A percentile compares a stretch with the other conserved stretches of the same genome.
These are phyloP conservation scores for Mesitornis unicolor DNA, from an alignment of 2,113 vertebrate species.

Conservation along the genomic window DNA sequence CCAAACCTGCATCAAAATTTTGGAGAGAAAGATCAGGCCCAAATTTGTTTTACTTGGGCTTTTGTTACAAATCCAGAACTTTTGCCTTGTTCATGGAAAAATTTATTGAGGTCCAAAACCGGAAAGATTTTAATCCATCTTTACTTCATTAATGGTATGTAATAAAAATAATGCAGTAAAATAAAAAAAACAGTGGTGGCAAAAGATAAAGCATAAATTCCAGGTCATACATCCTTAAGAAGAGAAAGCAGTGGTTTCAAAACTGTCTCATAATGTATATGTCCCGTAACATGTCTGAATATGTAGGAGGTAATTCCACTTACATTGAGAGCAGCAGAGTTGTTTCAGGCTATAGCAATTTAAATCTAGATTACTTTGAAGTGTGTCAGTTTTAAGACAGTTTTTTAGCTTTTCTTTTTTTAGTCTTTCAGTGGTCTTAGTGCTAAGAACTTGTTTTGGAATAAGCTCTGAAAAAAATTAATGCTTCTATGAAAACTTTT, in stretches of 20 bases:
- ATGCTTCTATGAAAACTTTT: not conserved
- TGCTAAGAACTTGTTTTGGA: constrained; percentile 9
- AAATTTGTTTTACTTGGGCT: not conserved
- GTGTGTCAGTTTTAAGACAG: not conserved
- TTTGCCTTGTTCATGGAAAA: not conserved
- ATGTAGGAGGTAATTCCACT: constrained; percentile 13
- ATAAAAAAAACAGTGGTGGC: fast-evolving
- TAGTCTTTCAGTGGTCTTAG: not conserved
- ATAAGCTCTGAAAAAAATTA: not conserved
- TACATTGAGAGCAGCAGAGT: not conserved
- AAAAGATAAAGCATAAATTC: not conserved
- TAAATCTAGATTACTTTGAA: constrained; percentile 4
- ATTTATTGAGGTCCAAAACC: not conserved
- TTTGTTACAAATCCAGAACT: not conserved
- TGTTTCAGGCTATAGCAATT: constrained; percentile 28
- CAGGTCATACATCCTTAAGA: not conserved
- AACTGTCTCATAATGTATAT: not conserved
- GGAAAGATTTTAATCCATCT: not conserved
- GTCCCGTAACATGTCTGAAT: constrained; percentile 8
- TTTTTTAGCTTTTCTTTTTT: not conserved
- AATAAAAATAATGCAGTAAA: not conserved
- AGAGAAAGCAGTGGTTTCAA: not conserved
- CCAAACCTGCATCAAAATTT: not conserved
- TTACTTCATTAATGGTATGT: not conserved
- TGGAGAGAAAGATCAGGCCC: not conserved